Conservation (phyloP, 2,888 invertebrate species). For the Morpho deidamia region DNA sequence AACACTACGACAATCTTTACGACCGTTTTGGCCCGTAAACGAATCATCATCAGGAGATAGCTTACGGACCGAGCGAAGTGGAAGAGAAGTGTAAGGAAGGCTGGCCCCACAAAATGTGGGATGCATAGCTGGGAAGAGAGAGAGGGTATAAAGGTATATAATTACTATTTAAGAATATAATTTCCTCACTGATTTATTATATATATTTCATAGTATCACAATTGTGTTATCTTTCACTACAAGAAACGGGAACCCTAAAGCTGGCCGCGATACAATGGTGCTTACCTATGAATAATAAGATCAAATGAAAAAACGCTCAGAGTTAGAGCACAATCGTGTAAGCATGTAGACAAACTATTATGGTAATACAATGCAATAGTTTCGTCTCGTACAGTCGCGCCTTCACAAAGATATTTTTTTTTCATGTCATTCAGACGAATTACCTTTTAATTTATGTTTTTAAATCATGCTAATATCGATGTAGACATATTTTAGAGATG, state of each 20-base stretch:
- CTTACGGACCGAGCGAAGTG: too few species aligned
- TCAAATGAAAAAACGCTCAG: conserved; percentile 53
- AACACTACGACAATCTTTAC: too few species aligned
- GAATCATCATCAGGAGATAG: too few species aligned
- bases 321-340: conserved; percentile 61
- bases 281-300: conserved; percentile 74
- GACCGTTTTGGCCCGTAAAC: too few species aligned
- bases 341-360: conserved; percentile 70
- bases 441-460: conserved; percentile 38
- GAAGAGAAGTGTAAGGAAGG: too few species aligned
- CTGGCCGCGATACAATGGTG: conserved; percentile 51
- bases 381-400: conserved; percentile 39
- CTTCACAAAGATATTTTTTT: conserved; percentile 38
- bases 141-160: too few species aligned
- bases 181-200: too few species aligned
- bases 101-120: too few species aligned
- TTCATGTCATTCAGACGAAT: conserved; percentile 48
- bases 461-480: background rate
- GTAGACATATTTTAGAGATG: background rate
- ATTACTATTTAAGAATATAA: too few species aligned
- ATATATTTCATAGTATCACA: too few species aligned
- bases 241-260: conserved; percentile 22
- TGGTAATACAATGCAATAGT: conserved; percentile 62
- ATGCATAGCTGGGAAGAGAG: too few species aligned
- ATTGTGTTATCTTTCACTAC: too few species aligned